Evolutionary conservation across 2,888 invertebrate species (phyloP), one percentile per base, ranked within the genome.

Genomic region (Chrysina gloriosa): DNA sequence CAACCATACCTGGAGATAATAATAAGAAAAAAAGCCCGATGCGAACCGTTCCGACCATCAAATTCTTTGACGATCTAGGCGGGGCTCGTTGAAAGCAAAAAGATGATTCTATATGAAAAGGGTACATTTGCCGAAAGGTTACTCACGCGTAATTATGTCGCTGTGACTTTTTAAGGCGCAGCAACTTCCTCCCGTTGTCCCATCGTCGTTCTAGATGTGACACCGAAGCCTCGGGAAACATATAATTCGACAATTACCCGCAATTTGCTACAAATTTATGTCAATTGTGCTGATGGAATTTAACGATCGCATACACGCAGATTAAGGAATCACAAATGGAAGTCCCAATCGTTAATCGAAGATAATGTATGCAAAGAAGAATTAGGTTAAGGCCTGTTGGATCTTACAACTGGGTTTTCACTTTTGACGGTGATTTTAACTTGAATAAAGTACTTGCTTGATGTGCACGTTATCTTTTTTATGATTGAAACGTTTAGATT

Each of bases 51-150:
- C 42, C 27, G 7, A 61, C n/a, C 58, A 29, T 66, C 58, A 66
- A 56, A 47, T 58, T 48, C 39, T 58, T 47, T 42, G 47, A 47
- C 29, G 27, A 34, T n/a, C 47, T 66, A 58, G 66, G 66, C 56
- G 58, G 58, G 58, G 31, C 45, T 66, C n/a, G 66, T 66, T 58
- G 66, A 66, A 47, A 58, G 31, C 47, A 61, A 61, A 52, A 61
- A 42, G 27, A 45, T 27, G 42, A 61, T 11, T 45, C 29, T 58
- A 58, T 29, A 27, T 25, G 27, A 61, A 61, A 61, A 42, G 58
- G 31, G 58, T 42, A 61, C 27, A 61, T 42, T 58, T 42, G 58
- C 58, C 3, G 58, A 61, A 29, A 52, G 58, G 16, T n/a, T 27
- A 16, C 29, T 6, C 39, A 25, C 42, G 14, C 42, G 16, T 58